A percentile compares a stretch with the other conserved stretches of the same genome.
These are phyloP conservation scores for Zoanthus sociatus DNA, from an alignment of 92 coral and sea anemone species.

Conservation along the genomic window DNA sequence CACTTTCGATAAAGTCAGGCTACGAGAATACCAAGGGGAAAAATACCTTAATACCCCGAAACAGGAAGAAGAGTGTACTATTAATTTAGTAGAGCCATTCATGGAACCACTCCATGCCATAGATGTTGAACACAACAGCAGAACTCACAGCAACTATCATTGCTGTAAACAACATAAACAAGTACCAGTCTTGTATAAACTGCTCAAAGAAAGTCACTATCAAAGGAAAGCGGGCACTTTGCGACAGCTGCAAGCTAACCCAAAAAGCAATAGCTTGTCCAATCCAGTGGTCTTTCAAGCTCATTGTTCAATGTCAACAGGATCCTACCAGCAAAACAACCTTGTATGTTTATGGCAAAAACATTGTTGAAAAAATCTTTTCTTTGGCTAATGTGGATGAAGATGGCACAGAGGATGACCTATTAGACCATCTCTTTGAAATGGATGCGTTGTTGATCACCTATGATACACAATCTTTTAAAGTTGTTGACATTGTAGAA, in stretches of 20 bases:
- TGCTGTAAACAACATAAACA: slow-evolving; percentile 26
- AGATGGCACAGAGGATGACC: no score
- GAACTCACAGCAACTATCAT: slow-evolving; percentile 37
- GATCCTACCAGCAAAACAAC: slow-evolving; percentile 9
- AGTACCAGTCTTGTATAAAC: slow-evolving; percentile 25
- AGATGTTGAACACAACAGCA: slow-evolving; percentile 10
- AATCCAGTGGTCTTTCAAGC: slow-evolving; percentile 13
- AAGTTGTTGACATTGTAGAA: no score
- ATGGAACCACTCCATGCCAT: slow-evolving; percentile 27
- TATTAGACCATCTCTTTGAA: no score
- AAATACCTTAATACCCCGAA: slow-evolving; percentile 48
- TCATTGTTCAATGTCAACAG: neutral
- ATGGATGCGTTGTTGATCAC: no score
- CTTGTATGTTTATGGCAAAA: neutral
- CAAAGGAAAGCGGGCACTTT: slow-evolving; percentile 42
- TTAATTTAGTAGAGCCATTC: slow-evolving; percentile 35
- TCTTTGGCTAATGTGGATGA: no score
- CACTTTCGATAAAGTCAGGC: slow-evolving; percentile 39
- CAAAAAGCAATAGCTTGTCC: slow-evolving; percentile 28
- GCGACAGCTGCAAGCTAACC: slow-evolving; percentile 39
- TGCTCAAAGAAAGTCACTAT: slow-evolving; percentile 28
- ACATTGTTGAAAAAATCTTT: no score
- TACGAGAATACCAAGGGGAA: slow-evolving; percentile 22
- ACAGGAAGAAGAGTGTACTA: slow-evolving; percentile 29
- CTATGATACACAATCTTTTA: no score